Evolutionary conservation across 2,888 invertebrate species (phyloP).

Genomic region (Hedya salicella): DNA sequence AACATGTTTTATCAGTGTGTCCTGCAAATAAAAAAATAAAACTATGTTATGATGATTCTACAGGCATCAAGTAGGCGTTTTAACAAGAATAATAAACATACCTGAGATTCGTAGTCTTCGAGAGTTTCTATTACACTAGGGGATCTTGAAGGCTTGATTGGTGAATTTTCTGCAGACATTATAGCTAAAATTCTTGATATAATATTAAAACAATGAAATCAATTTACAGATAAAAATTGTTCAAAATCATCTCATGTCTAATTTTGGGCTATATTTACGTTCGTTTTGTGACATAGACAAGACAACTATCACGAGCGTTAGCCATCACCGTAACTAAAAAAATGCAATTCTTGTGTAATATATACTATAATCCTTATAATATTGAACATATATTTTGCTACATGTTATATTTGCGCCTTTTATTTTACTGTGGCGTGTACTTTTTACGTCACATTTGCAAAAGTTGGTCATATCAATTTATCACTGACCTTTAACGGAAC

Average conservation of each 20-base stretch:
- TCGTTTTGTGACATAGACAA: conserved; percentile 33
- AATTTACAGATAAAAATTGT: conserved; percentile 37
- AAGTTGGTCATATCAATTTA: not conserved
- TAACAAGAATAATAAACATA: conserved; percentile 53
- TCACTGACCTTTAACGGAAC: not conserved
- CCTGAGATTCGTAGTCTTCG: conserved; percentile 74
- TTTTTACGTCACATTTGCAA: too few species aligned
- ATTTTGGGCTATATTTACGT: conserved; percentile 33
- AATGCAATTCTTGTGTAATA: too few species aligned
- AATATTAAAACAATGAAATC: conserved; percentile 32
- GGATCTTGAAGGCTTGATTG: conserved; percentile 65
- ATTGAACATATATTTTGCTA: too few species aligned
- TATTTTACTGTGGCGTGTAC: too few species aligned
- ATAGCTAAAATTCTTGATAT: conserved; percentile 40
- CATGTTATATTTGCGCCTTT: too few species aligned
- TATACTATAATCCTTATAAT: too few species aligned
- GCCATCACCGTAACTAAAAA: too few species aligned
- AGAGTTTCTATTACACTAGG: conserved; percentile 66
- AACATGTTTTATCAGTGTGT: conserved; percentile 88
- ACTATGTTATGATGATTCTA: conserved; percentile 41
- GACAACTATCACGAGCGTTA: too few species aligned
- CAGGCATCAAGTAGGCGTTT: conserved; percentile 67
- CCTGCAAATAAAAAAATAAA: conserved; percentile 75
- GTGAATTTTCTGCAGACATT: conserved; percentile 70
- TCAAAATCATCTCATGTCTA: conserved; percentile 42